Base-by-base conservation (phyloP, 2,113 vertebrate genomes). In the Melierax canorus region DNA sequence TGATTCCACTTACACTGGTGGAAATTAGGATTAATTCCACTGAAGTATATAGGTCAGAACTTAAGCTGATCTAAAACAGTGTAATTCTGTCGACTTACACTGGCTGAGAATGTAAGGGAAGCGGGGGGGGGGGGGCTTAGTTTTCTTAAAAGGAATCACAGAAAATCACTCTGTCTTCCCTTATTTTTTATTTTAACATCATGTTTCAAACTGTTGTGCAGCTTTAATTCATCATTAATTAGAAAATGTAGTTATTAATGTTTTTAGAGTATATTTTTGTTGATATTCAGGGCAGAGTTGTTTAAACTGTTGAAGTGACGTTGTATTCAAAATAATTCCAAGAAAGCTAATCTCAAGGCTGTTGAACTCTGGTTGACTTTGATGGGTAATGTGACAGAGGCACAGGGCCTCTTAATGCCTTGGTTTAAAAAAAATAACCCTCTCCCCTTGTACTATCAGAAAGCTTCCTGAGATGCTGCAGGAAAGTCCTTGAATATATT, bases 11-110 rank as follows among this genome's bases (percentile, higher is more conserved):
- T 89, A 55, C 84, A 66, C 89, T 76, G 63, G 94, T 96, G 74
- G 87, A 96, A 97, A 95, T 94, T 82, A 79, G 67, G 81, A 95
- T 94, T 90, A 91, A 92, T 82, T 92, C 86, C 77, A 51, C 83
- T 67, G 62, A 88, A 94, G 71, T 72, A 68, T 87, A 89, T 85
- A 69, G 93, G 88, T 90, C 94, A 96, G 94, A 92, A 87, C 9
- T 91, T 91, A 83, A 87, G 71, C 90, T 94, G 92, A 88, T 94
- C 88, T 87, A 46, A 86, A 94, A 0, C 22, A 34, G 56, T 91
- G 76, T 92, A 90, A 92, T 78, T 94, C 73, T 83, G 41, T 69
- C 0, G 6, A 78, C 11, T 92, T 92, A 90, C 29, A 21, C 68
- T 78, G 83, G 29, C 81, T 91, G 81, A 88, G 89, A 95, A 90